Percentiles rank a stretch among this genome's conserved stretches.
phyloP scores from a whole-genome alignment of 1,140 invertebrate genomes.

The Adelges cooleyi region DNA sequence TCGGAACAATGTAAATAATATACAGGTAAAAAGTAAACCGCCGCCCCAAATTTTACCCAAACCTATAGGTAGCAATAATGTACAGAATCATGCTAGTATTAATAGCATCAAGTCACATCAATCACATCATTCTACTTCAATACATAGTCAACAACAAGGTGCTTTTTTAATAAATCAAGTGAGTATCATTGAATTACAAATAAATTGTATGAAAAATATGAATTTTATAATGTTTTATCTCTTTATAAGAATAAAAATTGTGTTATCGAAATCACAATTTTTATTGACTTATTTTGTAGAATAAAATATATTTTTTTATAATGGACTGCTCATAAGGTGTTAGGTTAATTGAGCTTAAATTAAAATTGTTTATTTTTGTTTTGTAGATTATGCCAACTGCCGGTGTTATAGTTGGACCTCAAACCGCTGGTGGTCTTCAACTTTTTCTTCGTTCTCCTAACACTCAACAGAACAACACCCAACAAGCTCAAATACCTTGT shows the following conservation, averaged over 20 bases:
- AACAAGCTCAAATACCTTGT: slow-evolving; percentile 17
- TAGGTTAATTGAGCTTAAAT: too few species aligned
- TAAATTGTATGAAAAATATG: not conserved
- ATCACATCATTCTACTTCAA: slow-evolving; percentile 27
- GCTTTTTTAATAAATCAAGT: slow-evolving; percentile 36
- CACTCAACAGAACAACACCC: slow-evolving; percentile 25
- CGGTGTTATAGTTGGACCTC: slow-evolving; percentile 38
- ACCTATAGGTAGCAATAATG: slow-evolving; percentile 31
- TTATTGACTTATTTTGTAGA: too few species aligned
- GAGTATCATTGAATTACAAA: not conserved
- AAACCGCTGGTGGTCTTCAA: slow-evolving; percentile 38
- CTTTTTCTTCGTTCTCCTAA: slow-evolving; percentile 38
- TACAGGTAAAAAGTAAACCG: slow-evolving; percentile 36
- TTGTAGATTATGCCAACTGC: slow-evolving; percentile 34
- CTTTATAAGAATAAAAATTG: not conserved
- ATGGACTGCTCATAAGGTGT: too few species aligned
- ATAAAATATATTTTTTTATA: too few species aligned
- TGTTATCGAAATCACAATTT: not conserved
- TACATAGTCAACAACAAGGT: slow-evolving; percentile 31
- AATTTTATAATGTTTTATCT: not conserved
- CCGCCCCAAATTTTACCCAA: slow-evolving; percentile 38
- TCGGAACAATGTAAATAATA: slow-evolving; percentile 22
- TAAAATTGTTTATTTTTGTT: slow-evolving; percentile 9
- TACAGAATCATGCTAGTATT: slow-evolving; percentile 21
- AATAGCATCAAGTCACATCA: slow-evolving; percentile 24